Percentiles rank a stretch among this genome's conserved stretches.
phyloP scores from a whole-genome alignment of 2,113 vertebrate genomes.

The Camelus bactrianus region DNA sequence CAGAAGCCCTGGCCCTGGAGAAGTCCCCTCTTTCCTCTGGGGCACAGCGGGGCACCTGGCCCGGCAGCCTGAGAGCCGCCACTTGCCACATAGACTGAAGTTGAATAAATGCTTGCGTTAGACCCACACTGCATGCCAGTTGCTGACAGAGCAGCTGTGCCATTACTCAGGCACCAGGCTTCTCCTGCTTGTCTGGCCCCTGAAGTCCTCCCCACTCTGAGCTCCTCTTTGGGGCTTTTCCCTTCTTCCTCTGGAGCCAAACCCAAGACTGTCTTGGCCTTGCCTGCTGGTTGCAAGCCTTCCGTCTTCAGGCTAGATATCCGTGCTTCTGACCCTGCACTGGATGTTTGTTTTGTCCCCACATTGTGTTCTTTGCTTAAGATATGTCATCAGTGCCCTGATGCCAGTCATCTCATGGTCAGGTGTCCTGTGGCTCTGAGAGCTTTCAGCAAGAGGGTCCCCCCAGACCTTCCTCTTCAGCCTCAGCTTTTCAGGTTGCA shows the following conservation, averaged over 20 bases:
- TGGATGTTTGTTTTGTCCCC: background rate
- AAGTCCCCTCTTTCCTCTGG: too few relatives aligned
- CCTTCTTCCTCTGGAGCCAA: background rate
- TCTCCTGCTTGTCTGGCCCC: background rate
- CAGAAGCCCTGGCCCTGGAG: background rate
- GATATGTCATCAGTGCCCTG: background rate
- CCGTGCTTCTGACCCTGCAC: background rate
- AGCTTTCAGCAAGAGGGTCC: background rate
- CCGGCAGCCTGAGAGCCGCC: background rate
- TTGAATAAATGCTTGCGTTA: background rate
- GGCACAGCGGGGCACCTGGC: too few relatives aligned
- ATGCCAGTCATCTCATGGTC: background rate
- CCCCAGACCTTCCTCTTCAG: background rate
- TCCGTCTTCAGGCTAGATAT: background rate
- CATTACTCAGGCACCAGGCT: background rate
- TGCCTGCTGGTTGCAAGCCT: background rate
- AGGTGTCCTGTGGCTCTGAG: background rate
- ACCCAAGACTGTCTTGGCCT: background rate
- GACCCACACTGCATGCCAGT: background rate
- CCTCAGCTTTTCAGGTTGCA: background rate
- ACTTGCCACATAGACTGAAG: background rate
- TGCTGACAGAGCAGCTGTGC: background rate
- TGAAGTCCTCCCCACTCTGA: background rate
- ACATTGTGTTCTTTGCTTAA: background rate
- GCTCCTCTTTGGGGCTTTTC: background rate